Conservation (phyloP, 64 coral and sea anemone genomes). For the Dendronephthya gigantea region DNA sequence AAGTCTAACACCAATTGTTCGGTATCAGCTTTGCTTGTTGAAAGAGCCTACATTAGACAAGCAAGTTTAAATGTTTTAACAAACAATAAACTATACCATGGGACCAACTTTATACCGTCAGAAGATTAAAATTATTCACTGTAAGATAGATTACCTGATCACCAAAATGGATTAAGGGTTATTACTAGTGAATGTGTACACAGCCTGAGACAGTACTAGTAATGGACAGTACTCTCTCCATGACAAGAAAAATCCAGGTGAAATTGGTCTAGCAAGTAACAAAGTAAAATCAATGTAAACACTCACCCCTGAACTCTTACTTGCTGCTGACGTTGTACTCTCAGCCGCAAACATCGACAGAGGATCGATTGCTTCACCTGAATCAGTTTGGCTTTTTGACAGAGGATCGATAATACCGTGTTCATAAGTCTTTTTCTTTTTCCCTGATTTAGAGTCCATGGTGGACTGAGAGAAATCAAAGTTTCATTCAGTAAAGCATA, state of each 20-base stretch:
- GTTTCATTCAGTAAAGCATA: too few relatives aligned
- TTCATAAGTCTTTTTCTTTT: background rate
- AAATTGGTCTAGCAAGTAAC: background rate
- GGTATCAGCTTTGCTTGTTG: background rate
- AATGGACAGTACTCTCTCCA: background rate
- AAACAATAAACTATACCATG: too few relatives aligned
- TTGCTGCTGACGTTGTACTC: constrained; percentile 24
- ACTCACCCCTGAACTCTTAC: constrained; percentile 44
- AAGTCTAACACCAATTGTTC: background rate
- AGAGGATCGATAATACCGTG: constrained; percentile 21
- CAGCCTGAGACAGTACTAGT: too few relatives aligned
- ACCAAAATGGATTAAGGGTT: too few relatives aligned
- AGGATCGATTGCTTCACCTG: constrained; percentile 73
- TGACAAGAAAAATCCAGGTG: background rate
- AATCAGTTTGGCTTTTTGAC: constrained; percentile 30
- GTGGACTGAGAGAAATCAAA: background rate
- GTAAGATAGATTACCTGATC: too few relatives aligned
- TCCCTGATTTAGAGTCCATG: background rate
- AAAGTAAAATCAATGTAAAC: background rate
- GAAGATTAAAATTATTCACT: too few relatives aligned
- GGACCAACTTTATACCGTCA: too few relatives aligned
- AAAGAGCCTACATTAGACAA: background rate
- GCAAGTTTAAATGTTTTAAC: background rate
- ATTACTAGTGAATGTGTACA: too few relatives aligned
- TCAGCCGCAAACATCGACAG: constrained; percentile 87